phyloP scores from a whole-genome alignment of 2,797 vertebrate genomes.

The Cryptoblepharus egeriae region DNA sequence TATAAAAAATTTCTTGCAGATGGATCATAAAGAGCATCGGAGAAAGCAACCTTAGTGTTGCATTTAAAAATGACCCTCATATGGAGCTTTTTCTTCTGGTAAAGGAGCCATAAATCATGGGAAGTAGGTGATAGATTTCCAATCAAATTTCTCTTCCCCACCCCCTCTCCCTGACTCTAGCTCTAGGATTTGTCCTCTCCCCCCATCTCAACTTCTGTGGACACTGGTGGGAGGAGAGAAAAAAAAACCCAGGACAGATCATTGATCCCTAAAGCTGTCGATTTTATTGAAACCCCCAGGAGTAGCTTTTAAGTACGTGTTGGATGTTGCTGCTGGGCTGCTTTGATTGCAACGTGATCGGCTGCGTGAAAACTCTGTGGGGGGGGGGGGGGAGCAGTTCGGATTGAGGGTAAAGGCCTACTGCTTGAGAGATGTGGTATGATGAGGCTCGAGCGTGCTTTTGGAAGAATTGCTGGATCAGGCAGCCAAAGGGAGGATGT shows the following conservation, averaged over 20 bases:
- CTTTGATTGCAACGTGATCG: neutral
- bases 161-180: neutral
- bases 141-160: neutral
- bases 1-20: neutral
- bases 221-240: neutral
- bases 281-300: constrained; percentile 16
- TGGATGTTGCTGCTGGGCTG: neutral
- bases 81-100: constrained; percentile 52
- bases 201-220: neutral
- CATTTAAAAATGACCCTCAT: constrained; percentile 55
- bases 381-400: too few species aligned
- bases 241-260: neutral
- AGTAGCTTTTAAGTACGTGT: neutral
- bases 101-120: constrained; percentile 72
- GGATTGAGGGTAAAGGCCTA: neutral
- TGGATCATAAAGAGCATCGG: too few species aligned
- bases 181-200: neutral
- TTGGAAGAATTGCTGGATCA: neutral
- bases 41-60: neutral
- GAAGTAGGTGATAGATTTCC: constrained; percentile 27
- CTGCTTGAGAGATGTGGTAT: neutral
- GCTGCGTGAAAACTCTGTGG: neutral
- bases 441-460: neutral
- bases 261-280: constrained; percentile 14
- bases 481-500: too few species aligned